These are phyloP conservation scores for Ornithoptera alexandrae DNA, from an alignment of 2,888 invertebrate genomes.

Conservation along the genomic window DNA sequence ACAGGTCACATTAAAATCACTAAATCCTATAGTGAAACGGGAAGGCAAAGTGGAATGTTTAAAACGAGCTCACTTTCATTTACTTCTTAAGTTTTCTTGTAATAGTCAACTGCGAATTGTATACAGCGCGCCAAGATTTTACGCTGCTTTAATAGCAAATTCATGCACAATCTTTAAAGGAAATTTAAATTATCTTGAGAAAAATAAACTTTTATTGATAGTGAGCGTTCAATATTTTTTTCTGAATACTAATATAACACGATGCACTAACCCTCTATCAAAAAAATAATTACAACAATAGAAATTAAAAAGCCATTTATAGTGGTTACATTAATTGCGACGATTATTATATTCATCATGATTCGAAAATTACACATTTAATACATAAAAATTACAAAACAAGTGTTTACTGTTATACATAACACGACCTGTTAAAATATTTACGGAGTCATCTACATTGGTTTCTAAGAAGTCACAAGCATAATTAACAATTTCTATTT, in stretches of 20 bases:
- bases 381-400: not conserved
- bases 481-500: constrained; percentile 12
- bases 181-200: not conserved
- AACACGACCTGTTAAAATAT: not conserved
- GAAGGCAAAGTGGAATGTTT: constrained; percentile 21
- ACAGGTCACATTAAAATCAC: constrained; percentile 32
- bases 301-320: too few species aligned
- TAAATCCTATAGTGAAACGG: constrained; percentile 29
- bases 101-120: constrained; percentile 25
- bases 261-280: too few species aligned
- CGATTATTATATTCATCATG: too few species aligned
- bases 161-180: not conserved
- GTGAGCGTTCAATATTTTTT: too few species aligned
- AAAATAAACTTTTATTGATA: too few species aligned
- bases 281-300: too few species aligned
- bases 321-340: too few species aligned
- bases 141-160: constrained; percentile 17
- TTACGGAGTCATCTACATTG: constrained; percentile 3
- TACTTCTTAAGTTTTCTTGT: constrained; percentile 30
- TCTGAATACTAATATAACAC: too few species aligned
- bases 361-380: not conserved
- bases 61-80: constrained; percentile 27
- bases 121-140: constrained; percentile 18
- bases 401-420: not conserved
- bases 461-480: constrained; percentile 15